These are phyloP conservation scores for Leptodirus hochenwartii DNA, from an alignment of 2,888 invertebrate genomes.

Conservation along the genomic window DNA sequence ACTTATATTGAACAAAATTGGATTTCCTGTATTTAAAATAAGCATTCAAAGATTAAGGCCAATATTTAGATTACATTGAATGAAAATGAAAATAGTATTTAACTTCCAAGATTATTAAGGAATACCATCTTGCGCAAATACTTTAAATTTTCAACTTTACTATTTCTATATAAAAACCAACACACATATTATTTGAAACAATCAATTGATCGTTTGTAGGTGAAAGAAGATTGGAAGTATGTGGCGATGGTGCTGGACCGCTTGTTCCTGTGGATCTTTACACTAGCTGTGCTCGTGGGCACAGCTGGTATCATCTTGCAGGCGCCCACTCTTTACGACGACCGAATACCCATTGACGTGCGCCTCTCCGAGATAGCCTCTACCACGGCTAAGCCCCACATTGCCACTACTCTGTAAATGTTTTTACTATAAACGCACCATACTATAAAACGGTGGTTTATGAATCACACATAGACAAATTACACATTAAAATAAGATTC, in stretches of 20 bases:
- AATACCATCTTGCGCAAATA: neutral
- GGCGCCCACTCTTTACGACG: slow-evolving; percentile 88
- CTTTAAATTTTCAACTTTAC: slow-evolving; percentile 2
- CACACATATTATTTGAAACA: neutral
- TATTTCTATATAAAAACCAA: neutral
- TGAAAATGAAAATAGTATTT: too few relatives aligned
- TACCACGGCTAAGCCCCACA: slow-evolving; percentile 69
- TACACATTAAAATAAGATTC: too few relatives aligned
- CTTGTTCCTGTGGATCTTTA: slow-evolving; percentile 94
- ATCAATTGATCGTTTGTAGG: slow-evolving; percentile 32
- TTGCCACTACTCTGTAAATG: slow-evolving; percentile 25
- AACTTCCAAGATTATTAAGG: too few relatives aligned
- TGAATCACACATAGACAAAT: too few relatives aligned
- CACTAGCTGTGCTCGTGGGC: slow-evolving; percentile 84
- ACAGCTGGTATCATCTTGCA: slow-evolving; percentile 88
- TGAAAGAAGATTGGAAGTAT: slow-evolving; percentile 97
- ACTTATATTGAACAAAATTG: too few relatives aligned
- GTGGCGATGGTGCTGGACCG: slow-evolving; percentile 96
- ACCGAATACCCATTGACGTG: slow-evolving; percentile 73
- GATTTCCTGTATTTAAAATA: too few relatives aligned
- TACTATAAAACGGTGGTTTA: too few relatives aligned
- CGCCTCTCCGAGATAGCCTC: slow-evolving; percentile 79
- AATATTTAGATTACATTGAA: neutral
- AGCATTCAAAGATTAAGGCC: slow-evolving; percentile 1
- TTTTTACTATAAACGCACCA: neutral